Evolutionary conservation across 2,797 vertebrate genomes (phyloP).

Genomic region (Adrianichthys oophorus): DNA sequence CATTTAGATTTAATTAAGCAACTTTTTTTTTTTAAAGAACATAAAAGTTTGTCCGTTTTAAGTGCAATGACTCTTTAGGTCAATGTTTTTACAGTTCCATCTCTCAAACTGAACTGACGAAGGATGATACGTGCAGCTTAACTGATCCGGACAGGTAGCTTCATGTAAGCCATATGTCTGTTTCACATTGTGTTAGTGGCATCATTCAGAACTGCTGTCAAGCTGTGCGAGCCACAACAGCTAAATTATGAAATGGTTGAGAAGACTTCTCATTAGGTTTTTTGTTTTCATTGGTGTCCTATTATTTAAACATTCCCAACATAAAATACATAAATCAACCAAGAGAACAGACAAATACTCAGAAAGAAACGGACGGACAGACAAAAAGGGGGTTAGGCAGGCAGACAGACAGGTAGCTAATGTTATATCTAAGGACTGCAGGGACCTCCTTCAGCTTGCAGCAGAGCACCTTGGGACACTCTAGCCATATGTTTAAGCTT

Average conservation of each 20-base stretch:
- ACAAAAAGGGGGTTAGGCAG: conserved; percentile 23
- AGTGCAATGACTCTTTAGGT: too few species aligned
- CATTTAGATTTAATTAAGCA: too few species aligned
- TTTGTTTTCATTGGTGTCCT: too few species aligned
- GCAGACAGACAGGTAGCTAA: conserved; percentile 61
- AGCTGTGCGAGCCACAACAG: not conserved
- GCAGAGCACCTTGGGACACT: conserved; percentile 84
- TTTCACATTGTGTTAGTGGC: not conserved
- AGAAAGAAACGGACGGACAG: conserved; percentile 18
- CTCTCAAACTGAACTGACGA: too few species aligned
- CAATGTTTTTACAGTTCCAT: too few species aligned
- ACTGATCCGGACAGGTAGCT: too few species aligned
- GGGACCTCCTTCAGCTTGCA: conserved; percentile 53
- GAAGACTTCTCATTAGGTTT: too few species aligned
- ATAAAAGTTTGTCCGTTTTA: too few species aligned
- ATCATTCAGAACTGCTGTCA: not conserved
- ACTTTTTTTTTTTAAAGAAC: too few species aligned
- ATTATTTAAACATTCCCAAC: too few species aligned
- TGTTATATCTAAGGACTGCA: conserved; percentile 70
- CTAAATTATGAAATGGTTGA: conserved; percentile 1
- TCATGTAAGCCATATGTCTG: not conserved
- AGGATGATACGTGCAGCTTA: too few species aligned
- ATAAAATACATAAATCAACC: not conserved
- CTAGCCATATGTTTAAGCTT: conserved; percentile 95
- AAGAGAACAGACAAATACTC: conserved; percentile 17